Evolutionary conservation across 1,140 invertebrate genomes (phyloP), one percentile per base, ranked within the genome.

Genomic region (Drosophila melanica): DNA sequence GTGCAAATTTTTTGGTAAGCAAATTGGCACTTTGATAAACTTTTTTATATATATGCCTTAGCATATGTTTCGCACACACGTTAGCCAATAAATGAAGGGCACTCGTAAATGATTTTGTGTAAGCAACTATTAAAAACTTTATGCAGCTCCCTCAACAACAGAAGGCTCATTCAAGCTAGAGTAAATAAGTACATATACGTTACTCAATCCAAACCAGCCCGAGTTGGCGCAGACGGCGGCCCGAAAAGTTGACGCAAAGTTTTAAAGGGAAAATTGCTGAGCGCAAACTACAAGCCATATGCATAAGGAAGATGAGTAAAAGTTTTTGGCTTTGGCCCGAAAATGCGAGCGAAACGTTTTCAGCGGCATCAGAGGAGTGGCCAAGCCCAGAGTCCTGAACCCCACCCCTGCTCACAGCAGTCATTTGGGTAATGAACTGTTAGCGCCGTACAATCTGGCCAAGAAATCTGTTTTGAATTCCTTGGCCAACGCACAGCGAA

Each of bases 371-470:
- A 73, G 55, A 33, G 48, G 41, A 35, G 12, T 42, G 42, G 53
- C 33, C 45, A 27, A 20, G 14, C 27, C 48, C 47, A 7, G 20
- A 23, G 4, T 23, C 12, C 33, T 35, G 3, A 5, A n/a, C 44
- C 12, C n/a, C 27, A 10, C 16, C 42, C 0, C 41, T 45, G 47
- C 33, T 39, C 68, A 55, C 42, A 63, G 59, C 53, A 79, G 84
- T 80, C 79, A 89, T 89, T 89, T 89, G 84, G 85, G 84, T 89
- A 89, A 89, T 89, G 84, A 89, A 89, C 84, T 89, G 84, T 89
- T 89, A 87, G 79, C 79, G 77, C 64, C 74, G 77, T 72, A 76
- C 85, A 89, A 89, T 89, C 84, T 89, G 84, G 84, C 80, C 69
- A 75, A 80, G 75, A 89, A 89, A 89, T 89, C 80, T 87, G 84